Base-by-base conservation (phyloP, 2,113 vertebrate genomes). In the Periophthalmodon schlosseri region DNA sequence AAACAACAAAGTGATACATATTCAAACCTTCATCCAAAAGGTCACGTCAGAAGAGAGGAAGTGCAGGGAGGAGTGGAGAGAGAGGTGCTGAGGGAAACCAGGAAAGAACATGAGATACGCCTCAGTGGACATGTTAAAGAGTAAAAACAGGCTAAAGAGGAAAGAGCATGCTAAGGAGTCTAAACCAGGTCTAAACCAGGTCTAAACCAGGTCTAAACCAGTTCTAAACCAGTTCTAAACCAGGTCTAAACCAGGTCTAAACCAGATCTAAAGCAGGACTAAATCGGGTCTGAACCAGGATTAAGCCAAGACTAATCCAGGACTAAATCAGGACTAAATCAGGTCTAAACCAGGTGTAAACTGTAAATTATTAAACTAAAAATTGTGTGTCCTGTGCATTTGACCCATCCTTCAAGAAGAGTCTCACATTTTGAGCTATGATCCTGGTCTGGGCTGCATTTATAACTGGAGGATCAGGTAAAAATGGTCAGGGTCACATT, bases 101-200 rank as follows among this genome's bases (percentile, higher is more conserved):
- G 3, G 34, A 8, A 39, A 39, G 5, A 4, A 39, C 36, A 7
- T 39, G 36, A 39, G 36, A 39, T 39, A 39, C 9, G 36, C 1
- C 36, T 8, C 6, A 39, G 36, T 6, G 36, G 9, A 39, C 36
- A 8, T 7, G 34, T 6, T 36, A 74, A 79, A 74, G 52, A 77
- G 49, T 0, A 65, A 54, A 20, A 21, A 61, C 10, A 64, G 1
- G 34, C n/a, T 44, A 15, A 6, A 33, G 57, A 52, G n/a, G n/a
- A n/a, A n/a, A n/a, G 36, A 39, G 9, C 36, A 8, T 7, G 34
- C 34, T 36, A 74, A 79, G 72, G 52, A 77, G 49, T 0, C n/a
- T 44, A 15, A 6, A 33, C 36, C 12, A 44, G 2, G 15, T 7
- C 9, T 57, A 57, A 57, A 57, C n/a, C 54, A 57, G 54, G 20